Percentiles rank a stretch among this genome's conserved stretches.
phyloP scores from a whole-genome alignment of 35 echinoderm and acorn worm species.

The Anneissia japonica region DNA sequence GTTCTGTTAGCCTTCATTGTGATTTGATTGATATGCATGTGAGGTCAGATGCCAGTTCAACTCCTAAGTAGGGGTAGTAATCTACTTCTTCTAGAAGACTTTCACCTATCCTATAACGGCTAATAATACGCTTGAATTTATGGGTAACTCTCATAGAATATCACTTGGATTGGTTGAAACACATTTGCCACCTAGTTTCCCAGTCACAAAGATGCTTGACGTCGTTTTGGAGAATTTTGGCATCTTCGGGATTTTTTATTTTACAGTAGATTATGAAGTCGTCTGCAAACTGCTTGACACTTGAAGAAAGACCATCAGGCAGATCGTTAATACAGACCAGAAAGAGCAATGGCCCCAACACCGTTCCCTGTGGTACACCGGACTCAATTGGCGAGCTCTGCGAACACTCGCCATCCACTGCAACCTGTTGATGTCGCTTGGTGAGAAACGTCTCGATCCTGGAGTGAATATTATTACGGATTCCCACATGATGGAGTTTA shows the following conservation, averaged over 20 bases:
- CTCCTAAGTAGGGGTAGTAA: slow-evolving; percentile 16
- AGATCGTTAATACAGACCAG: not conserved
- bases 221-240: not conserved
- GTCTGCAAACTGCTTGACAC: not conserved
- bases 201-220: not conserved
- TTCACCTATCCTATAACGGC: slow-evolving; percentile 19
- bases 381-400: not conserved
- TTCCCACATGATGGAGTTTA: not conserved
- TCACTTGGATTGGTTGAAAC: slow-evolving; percentile 27
- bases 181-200: slow-evolving; percentile 37
- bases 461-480: not conserved
- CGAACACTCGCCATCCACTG: not conserved
- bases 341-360: not conserved
- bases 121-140: slow-evolving; percentile 5
- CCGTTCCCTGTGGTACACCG: not conserved
- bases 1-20: not conserved
- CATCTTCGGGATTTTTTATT: not conserved
- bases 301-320: not conserved
- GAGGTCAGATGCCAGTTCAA: not conserved
- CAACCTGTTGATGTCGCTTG: not conserved
- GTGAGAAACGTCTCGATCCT: not conserved
- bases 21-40: not conserved
- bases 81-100: slow-evolving; percentile 16
- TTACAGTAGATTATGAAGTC: not conserved
- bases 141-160: slow-evolving; percentile 30